phyloP scores from a whole-genome alignment of 2,797 vertebrate genomes.

The Sebastes diploproa region DNA sequence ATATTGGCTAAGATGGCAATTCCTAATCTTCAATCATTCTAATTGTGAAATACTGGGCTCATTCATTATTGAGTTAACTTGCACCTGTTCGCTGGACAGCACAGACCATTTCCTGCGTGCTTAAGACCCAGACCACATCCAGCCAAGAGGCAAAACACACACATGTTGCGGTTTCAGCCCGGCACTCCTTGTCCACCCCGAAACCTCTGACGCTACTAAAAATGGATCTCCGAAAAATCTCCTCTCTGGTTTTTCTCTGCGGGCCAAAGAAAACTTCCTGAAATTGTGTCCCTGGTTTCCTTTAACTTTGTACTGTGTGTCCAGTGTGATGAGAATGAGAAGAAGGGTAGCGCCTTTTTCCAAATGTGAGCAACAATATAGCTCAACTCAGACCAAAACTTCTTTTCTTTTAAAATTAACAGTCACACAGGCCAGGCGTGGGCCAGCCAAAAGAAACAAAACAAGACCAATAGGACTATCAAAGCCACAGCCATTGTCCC shows the following conservation, averaged over 20 bases:
- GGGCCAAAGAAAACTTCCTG: slow-evolving; percentile 85
- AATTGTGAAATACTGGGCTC: background rate
- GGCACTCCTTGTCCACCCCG: slow-evolving; percentile 44
- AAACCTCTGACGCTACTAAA: slow-evolving; percentile 68
- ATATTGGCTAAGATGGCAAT: too few species aligned
- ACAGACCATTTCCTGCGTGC: slow-evolving; percentile 41
- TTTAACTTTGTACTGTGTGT: slow-evolving; percentile 48
- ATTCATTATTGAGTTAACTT: background rate
- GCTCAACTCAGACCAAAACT: background rate
- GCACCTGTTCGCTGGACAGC: slow-evolving; percentile 52
- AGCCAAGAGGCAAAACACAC: slow-evolving; percentile 53
- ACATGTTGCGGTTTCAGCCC: slow-evolving; percentile 51
- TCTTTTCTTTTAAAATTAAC: slow-evolving; percentile 2
- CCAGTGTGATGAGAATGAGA: slow-evolving; percentile 64
- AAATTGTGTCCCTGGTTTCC: slow-evolving; percentile 84
- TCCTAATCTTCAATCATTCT: background rate
- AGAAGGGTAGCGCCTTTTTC: slow-evolving; percentile 26
- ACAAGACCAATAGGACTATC: slow-evolving; percentile 1
- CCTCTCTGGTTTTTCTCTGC: slow-evolving; percentile 58
- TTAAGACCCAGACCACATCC: slow-evolving; percentile 45
- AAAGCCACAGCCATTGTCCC: slow-evolving; percentile 16
- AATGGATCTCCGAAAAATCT: slow-evolving; percentile 73
- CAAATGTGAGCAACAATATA: slow-evolving; percentile 40
- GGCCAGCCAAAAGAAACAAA: slow-evolving; percentile 41
- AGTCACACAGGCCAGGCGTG: background rate